Evolutionary conservation across 2,113 vertebrate genomes (phyloP), one percentile per base, ranked within the genome.

Genomic region (Myodes glareolus): DNA sequence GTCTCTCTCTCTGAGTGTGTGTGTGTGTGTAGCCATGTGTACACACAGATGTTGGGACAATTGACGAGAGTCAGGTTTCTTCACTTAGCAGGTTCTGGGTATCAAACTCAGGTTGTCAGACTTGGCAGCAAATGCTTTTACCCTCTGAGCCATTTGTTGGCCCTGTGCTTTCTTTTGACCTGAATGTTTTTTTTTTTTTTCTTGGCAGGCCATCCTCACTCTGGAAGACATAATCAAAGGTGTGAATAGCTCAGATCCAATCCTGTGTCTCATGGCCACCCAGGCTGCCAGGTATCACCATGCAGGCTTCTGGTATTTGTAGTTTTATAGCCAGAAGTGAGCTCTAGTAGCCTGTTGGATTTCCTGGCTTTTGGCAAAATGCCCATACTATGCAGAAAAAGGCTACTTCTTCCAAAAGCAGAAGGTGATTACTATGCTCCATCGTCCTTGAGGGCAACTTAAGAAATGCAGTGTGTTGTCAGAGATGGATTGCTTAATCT

Each of bases 281-380:
- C 99, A 99, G 96, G 98, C 98, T n/a, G 96, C 98, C 98, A 99
- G 99, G 99, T 99, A 99, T 0, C 3, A 0, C 50, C 12, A 65
- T 75, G 0, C 10, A 52, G n/a, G 63, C 31, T 52, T 55, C 42
- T 91, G 21, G 27, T 52, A 3, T 73, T 78, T 33, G 45, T 13
- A 76, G 58, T 63, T 72, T 93, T 63, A 27, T 33, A 63, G 76
- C 52, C 50, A n/a, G 70, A 87, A 84, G 21, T 61, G 80, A 84
- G 84, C 42, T 75, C 77, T 61, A 11, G 9, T 50, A 67, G 25
- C 70, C 93, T 82, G 8, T 76, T 81, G 72, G 50, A 27, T 67
- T 95, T 95, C 68, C 95, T 67, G 58, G 31, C 50, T 5, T 27
- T 27, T 84, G 77, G 91, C 23, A 33, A 21, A 94, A 95, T 81